Conservation (phyloP, 2,113 vertebrate species). For the Merops nubicus region DNA sequence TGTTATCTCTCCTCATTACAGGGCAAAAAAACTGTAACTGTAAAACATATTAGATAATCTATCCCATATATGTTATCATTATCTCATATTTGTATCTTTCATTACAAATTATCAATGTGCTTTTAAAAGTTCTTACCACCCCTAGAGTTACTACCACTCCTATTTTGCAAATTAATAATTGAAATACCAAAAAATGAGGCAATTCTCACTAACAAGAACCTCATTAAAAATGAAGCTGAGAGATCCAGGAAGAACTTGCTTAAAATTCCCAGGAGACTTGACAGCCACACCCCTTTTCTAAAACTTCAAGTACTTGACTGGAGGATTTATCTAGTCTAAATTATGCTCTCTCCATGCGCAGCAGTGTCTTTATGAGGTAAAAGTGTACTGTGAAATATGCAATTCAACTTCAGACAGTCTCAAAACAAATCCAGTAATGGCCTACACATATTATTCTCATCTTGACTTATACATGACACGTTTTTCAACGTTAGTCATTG, state of each 20-base stretch:
- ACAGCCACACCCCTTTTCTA: neutral
- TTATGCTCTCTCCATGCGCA: neutral
- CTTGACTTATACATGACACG: neutral
- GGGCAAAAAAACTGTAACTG: neutral
- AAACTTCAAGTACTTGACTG: neutral
- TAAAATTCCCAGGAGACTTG: neutral
- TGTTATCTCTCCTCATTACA: conserved; percentile 2
- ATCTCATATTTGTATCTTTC: neutral
- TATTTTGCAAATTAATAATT: neutral
- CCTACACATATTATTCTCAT: neutral
- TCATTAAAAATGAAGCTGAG: neutral
- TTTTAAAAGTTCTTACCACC: neutral
- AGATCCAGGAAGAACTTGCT: neutral
- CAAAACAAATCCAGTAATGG: neutral
- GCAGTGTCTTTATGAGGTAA: neutral
- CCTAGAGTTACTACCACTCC: neutral
- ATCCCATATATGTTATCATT: neutral
- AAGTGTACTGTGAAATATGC: neutral
- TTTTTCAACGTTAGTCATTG: neutral
- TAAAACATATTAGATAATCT: neutral
- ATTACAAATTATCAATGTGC: neutral
- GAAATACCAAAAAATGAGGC: neutral
- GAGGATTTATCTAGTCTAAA: neutral
- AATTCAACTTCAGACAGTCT: neutral
- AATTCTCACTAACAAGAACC: neutral